Base-by-base conservation (phyloP, 2,888 invertebrate species). In the Disparrhopalites patrizii region DNA sequence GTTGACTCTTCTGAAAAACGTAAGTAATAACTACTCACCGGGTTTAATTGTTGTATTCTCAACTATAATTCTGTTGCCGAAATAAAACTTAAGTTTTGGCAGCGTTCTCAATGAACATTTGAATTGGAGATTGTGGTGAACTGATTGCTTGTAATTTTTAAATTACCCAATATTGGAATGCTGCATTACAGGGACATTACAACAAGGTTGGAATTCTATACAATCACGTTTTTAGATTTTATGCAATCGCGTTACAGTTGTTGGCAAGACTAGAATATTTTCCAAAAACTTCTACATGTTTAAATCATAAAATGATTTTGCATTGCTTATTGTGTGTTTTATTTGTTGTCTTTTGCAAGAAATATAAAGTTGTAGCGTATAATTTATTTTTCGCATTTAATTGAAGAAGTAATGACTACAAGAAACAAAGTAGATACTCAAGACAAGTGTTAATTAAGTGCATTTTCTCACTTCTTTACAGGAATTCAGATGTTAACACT, bases 401-500 rank as follows among this genome's bases (percentile, higher is more conserved):
- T n/a, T n/a, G n/a, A n/a, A n/a, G n/a, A n/a, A n/a, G n/a, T n/a
- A n/a, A n/a, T n/a, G n/a, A n/a, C n/a, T n/a, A n/a, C n/a, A n/a
- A n/a, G n/a, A n/a, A n/a, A n/a, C n/a, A n/a, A n/a, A n/a, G n/a
- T n/a, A n/a, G n/a, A n/a, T n/a, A n/a, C n/a, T n/a, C n/a, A n/a
- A n/a, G n/a, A n/a, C n/a, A 36, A 36, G 8, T 36, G 36, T 36
- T 10, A 36, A 7, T 36, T 15, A 36, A 10, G 15, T 36, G 8
- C 36, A 36, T 36, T 10, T 43, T 5, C 43, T 54, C 15, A 62
- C 31, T 23, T 40, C 66, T 55, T 69, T 50, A 78, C 81, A 96
- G 96, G 93, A 77, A 87, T 92, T 74, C 90, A 93, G 79, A 87
- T 98, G 85, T 81, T 97, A 62, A 88, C 90, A 73, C 82, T 97